These are phyloP conservation scores for Catonia carolina DNA, from an alignment of 2,888 invertebrate genomes.

Conservation along the genomic window DNA sequence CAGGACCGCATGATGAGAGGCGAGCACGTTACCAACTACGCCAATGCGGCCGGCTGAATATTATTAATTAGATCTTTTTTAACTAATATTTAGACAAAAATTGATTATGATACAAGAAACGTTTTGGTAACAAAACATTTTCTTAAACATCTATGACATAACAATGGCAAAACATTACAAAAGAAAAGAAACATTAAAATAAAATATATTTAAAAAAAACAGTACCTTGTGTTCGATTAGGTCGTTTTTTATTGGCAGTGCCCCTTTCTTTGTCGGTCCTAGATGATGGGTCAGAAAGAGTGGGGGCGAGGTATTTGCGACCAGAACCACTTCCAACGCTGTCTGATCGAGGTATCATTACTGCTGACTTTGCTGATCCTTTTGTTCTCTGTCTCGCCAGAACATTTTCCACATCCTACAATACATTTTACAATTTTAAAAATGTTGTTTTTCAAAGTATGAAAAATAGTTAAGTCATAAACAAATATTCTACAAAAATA, in stretches of 20 bases:
- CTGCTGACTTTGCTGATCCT: slow-evolving; percentile 33
- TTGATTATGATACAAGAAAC: no score
- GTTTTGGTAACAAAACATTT: no score
- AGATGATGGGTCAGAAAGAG: slow-evolving; percentile 65
- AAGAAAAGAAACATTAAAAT: no score
- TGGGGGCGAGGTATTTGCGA: slow-evolving; percentile 74
- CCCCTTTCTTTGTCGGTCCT: slow-evolving; percentile 52
- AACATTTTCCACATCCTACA: slow-evolving; percentile 45
- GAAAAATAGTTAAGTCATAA: neutral
- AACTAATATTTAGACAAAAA: no score
- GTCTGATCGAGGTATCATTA: slow-evolving; percentile 54
- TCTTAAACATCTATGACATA: no score
- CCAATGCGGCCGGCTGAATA: no score
- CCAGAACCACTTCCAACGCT: slow-evolving; percentile 75
- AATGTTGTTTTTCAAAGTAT: neutral
- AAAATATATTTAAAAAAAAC: no score
- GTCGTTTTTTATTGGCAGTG: slow-evolving; percentile 48
- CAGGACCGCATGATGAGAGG: no score
- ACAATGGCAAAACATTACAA: no score
- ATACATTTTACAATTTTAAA: neutral
- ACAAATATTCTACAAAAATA: no score
- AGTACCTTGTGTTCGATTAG: slow-evolving; percentile 55
- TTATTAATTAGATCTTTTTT: no score
- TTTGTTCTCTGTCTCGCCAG: slow-evolving; percentile 33
- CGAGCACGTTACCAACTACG: no score